phyloP scores from a whole-genome alignment of 2,797 vertebrate species.

The Hipposideros larvatus region DNA sequence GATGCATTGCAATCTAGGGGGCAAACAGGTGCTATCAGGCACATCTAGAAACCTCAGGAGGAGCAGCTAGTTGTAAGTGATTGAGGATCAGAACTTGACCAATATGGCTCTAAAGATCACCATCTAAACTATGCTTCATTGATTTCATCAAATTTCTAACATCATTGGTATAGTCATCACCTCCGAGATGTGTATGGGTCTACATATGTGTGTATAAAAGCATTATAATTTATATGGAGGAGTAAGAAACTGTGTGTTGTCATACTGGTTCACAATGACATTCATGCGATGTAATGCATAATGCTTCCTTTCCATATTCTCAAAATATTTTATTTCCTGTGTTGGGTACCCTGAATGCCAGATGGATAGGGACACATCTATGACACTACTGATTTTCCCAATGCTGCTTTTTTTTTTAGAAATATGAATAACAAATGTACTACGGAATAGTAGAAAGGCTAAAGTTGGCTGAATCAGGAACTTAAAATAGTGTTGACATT shows the following conservation, averaged over 20 bases:
- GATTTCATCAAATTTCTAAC: not conserved
- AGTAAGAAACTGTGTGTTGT: not conserved
- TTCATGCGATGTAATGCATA: not conserved
- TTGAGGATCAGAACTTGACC: not conserved
- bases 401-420: not conserved
- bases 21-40: not conserved
- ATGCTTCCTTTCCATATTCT: not conserved
- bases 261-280: not conserved
- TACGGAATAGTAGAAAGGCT: not conserved
- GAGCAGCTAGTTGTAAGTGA: not conserved
- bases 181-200: not conserved
- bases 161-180: not conserved
- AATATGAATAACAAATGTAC: not conserved
- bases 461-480: not conserved
- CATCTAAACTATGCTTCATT: not conserved
- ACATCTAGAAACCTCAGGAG: not conserved
- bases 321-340: not conserved
- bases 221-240: not conserved
- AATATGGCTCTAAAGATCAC: accelerated
- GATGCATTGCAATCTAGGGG: not conserved
- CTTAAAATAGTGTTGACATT: not conserved
- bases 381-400: not conserved
- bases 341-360: not conserved
- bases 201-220: not conserved
- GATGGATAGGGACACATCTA: not conserved